Evolutionary conservation across 1,140 invertebrate genomes (phyloP).

Genomic region (Panagrolaimus sp.): DNA sequence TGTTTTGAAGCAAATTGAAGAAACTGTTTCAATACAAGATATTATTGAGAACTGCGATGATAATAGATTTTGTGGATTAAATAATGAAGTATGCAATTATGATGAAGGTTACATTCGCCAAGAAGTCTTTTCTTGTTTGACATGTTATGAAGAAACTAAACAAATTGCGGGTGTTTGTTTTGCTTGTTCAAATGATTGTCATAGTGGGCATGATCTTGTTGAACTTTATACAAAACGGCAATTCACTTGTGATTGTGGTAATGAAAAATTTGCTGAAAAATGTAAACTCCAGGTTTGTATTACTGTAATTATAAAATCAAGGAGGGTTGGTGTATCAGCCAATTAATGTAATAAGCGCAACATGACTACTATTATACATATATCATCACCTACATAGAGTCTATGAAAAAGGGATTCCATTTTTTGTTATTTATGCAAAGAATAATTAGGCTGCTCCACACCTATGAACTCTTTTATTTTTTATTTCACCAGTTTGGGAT

Average conservation of each 20-base stretch:
- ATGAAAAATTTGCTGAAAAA: slow-evolving; percentile 57
- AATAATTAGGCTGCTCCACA: too few species aligned
- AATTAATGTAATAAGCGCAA: too few species aligned
- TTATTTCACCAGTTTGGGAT: not conserved
- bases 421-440: too few species aligned
- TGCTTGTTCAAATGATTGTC: slow-evolving; percentile 86
- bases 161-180: slow-evolving; percentile 75
- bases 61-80: not conserved
- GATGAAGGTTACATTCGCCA: slow-evolving; percentile 77
- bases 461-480: too few species aligned
- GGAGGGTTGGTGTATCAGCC: too few species aligned
- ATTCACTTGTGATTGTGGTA: slow-evolving; percentile 95
- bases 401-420: too few species aligned
- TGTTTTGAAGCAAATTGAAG: too few species aligned
- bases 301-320: not conserved
- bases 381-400: too few species aligned
- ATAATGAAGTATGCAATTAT: slow-evolving; percentile 16
- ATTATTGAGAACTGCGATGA: not conserved
- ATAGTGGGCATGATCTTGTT: slow-evolving; percentile 87
- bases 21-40: too few species aligned
- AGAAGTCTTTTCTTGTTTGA: slow-evolving; percentile 87
- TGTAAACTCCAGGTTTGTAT: slow-evolving; percentile 2
- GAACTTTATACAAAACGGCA: slow-evolving; percentile 94
- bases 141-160: slow-evolving; percentile 69
- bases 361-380: too few species aligned